Percentiles rank a stretch among this genome's conserved stretches.
phyloP scores from a whole-genome alignment of 2,888 invertebrate genomes.

The Hedychridium roseum region DNA sequence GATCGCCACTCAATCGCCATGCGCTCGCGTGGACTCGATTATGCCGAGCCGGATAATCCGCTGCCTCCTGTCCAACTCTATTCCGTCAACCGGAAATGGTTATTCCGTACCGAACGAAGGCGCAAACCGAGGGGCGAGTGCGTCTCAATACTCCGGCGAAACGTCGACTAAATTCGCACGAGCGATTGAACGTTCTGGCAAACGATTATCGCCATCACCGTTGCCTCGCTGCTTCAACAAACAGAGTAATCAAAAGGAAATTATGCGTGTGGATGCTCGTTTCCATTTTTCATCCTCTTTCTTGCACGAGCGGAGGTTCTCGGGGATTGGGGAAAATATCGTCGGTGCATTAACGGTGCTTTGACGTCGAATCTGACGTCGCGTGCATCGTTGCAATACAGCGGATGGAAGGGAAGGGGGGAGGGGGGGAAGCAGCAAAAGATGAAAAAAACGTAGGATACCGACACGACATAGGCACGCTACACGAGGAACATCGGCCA shows the following conservation, averaged over 20 bases:
- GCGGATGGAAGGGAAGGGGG: not conserved
- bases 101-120: slow-evolving; percentile 27
- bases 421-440: not conserved
- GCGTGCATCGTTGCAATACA: slow-evolving; percentile 46
- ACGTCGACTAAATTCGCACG: too few relatives aligned
- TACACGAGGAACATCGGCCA: slow-evolving; percentile 11
- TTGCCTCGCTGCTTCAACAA: too few relatives aligned
- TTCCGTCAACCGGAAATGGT: slow-evolving; percentile 27
- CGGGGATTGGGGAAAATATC: too few relatives aligned
- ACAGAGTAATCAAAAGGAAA: too few relatives aligned
- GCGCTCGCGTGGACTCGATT: slow-evolving; percentile 20
- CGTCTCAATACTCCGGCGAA: too few relatives aligned
- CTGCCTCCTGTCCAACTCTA: slow-evolving; percentile 11
- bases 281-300: too few relatives aligned
- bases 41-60: slow-evolving; percentile 19
- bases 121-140: too few relatives aligned
- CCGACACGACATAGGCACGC: slow-evolving; percentile 17
- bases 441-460: slow-evolving; percentile 10
- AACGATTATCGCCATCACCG: not conserved
- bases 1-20: slow-evolving; percentile 14
- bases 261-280: too few relatives aligned
- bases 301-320: too few relatives aligned
- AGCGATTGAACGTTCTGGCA: not conserved
- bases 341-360: too few relatives aligned
- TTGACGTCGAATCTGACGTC: slow-evolving; percentile 44